Evolutionary conservation across 2,113 vertebrate genomes (phyloP).

Genomic region (Dipodomys spectabilis): DNA sequence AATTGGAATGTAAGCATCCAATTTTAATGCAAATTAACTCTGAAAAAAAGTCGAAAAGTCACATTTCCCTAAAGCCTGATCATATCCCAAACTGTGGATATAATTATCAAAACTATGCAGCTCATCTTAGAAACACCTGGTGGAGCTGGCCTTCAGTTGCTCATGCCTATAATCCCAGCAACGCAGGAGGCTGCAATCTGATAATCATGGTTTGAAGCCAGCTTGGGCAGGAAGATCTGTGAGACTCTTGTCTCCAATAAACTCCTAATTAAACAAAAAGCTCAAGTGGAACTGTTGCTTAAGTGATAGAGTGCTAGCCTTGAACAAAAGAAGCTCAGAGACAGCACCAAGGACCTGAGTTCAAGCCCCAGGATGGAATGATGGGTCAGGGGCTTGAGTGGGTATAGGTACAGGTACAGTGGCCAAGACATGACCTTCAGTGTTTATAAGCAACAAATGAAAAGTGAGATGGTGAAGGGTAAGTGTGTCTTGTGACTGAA

Average conservation of each 20-base stretch:
- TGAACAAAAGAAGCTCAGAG: no score
- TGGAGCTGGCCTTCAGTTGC: not conserved
- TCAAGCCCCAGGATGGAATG: no score
- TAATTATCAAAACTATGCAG: constrained; percentile 63
- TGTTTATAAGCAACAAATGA: not conserved
- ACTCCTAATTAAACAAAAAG: no score
- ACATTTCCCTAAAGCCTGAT: constrained; percentile 69
- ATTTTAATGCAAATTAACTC: constrained; percentile 78
- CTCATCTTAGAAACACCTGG: constrained; percentile 43
- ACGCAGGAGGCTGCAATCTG: no score
- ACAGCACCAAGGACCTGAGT: no score
- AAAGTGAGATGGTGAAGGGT: not conserved
- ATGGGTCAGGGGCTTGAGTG: not conserved
- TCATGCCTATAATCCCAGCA: no score
- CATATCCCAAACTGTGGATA: constrained; percentile 49
- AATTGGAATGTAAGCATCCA: constrained; percentile 67
- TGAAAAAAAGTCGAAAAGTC: constrained; percentile 55
- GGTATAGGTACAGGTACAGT: no score
- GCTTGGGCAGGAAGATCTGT: no score
- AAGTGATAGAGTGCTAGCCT: no score
- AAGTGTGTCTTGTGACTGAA: rapidly evolving
- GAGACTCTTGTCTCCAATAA: no score
- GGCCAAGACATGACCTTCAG: not conserved
- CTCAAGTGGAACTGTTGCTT: no score
- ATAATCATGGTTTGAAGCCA: no score